phyloP scores from a whole-genome alignment of 2,113 vertebrate genomes.

The Pyxicephalus adspersus region DNA sequence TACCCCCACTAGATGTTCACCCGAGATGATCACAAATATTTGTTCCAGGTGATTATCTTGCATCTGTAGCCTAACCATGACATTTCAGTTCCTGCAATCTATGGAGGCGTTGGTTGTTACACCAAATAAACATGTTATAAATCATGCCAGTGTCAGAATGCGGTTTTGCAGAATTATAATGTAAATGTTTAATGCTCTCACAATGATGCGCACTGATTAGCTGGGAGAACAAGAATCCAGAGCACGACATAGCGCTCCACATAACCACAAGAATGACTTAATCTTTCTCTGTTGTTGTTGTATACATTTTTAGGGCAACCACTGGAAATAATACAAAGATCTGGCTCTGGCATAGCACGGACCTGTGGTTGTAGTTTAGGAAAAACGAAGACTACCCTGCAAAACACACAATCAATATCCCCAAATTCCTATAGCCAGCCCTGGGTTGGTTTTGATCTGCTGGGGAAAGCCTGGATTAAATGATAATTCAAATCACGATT shows the following conservation, averaged over 20 bases:
- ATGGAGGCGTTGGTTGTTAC: background rate
- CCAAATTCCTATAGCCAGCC: background rate
- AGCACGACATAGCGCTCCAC: constrained; percentile 1
- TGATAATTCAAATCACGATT: no score
- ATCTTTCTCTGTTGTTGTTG: background rate
- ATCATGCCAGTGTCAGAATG: background rate
- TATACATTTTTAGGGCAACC: background rate
- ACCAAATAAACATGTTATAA: constrained; percentile 1
- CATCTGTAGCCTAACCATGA: no score
- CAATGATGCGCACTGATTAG: background rate
- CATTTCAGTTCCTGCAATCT: no score
- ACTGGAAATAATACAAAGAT: no score
- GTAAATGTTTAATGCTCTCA: constrained; percentile 3
- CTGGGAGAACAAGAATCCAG: background rate
- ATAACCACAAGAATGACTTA: constrained; percentile 26
- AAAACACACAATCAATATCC: background rate
- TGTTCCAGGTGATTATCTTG: no score
- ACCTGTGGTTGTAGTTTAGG: no score
- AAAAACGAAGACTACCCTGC: background rate
- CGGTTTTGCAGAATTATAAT: constrained; percentile 13
- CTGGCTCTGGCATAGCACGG: no score
- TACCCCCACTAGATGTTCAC: no score
- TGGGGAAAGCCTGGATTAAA: no score
- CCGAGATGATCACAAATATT: no score
- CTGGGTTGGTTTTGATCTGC: no score